Evolutionary conservation across 2,888 invertebrate genomes (phyloP), one percentile per base, ranked within the genome.

Genomic region (Saturnia pavonia): DNA sequence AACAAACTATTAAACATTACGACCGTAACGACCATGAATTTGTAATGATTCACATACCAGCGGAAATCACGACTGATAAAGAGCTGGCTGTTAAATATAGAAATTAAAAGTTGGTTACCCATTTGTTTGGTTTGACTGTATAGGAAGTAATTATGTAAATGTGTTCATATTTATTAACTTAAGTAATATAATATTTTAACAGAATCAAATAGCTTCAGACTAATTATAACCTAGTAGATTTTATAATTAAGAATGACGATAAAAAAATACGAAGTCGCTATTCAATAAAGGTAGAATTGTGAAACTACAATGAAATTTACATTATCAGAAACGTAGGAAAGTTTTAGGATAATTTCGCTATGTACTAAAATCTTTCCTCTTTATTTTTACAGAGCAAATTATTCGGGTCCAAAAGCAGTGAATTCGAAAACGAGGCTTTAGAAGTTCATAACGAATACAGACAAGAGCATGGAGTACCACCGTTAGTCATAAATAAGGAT

Each of bases 401-500:
- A 75, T 92, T 92, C 80, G 81, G 88, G 71, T 88, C 88, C 9
- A 92, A 90, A 73, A 80, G 87, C 9, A 89, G 79, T 70, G 91
- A 91, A 54, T 94, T 93, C 72, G 94, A 93, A 75, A 88, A 85
- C 27, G 92, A 94, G 77, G 88, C 91, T 0, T 78, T 94, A 67
- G 89, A 91, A 75, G 82, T 88, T 0, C 93, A 94, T 82, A 93
- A 94, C 72, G 91, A 90, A 68, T 91, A 88, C 70, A 86, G 94
- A 78, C 78, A 85, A 73, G 93, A 95, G 22, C 94, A 94, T 74
- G 94, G 93, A 12, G 88, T 86, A 0, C 82, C 88, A 22, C 89
- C 95, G 2, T 84, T 95, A 74, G 92, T 94, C 70, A 86, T 96
- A 22, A 96, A 89, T 79, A 95, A 95, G 82, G 95, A 96, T 89